phyloP scores from a whole-genome alignment of 2,113 vertebrate species.

The Rhinoderma darwinii region DNA sequence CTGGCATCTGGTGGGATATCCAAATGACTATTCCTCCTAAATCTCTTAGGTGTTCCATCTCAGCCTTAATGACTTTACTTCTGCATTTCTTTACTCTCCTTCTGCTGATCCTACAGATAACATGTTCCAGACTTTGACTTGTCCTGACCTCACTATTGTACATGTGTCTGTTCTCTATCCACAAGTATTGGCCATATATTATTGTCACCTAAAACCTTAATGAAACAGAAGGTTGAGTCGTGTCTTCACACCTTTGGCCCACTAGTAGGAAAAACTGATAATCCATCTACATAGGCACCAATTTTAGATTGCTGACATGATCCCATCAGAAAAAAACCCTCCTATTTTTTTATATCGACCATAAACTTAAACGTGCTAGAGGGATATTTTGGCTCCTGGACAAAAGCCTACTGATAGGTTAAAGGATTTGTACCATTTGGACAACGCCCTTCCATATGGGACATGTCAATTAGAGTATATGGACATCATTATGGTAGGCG shows the following conservation, averaged over 20 bases:
- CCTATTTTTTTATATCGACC: neutral
- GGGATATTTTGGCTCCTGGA: too few species aligned
- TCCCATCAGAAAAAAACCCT: neutral
- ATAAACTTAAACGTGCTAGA: too few species aligned
- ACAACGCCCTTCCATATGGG: too few species aligned
- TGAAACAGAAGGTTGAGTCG: neutral
- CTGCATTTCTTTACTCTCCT: neutral
- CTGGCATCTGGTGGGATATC: neutral
- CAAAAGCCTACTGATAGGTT: too few species aligned
- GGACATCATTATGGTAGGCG: too few species aligned
- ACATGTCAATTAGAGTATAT: too few species aligned
- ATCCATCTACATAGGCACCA: neutral
- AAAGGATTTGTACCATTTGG: too few species aligned
- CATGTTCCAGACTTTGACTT: neutral
- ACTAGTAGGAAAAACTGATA: neutral
- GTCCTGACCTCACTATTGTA: neutral
- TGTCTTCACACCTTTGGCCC: neutral
- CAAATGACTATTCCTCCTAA: neutral
- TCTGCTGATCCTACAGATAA: neutral
- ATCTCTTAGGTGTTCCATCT: neutral
- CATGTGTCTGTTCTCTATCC: neutral
- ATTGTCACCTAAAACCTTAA: neutral
- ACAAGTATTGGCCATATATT: neutral
- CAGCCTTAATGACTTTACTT: neutral
- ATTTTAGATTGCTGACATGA: neutral